These are phyloP conservation scores for Nyleta sp. DNA, from an alignment of 2,888 invertebrate species.

Conservation along the genomic window DNA sequence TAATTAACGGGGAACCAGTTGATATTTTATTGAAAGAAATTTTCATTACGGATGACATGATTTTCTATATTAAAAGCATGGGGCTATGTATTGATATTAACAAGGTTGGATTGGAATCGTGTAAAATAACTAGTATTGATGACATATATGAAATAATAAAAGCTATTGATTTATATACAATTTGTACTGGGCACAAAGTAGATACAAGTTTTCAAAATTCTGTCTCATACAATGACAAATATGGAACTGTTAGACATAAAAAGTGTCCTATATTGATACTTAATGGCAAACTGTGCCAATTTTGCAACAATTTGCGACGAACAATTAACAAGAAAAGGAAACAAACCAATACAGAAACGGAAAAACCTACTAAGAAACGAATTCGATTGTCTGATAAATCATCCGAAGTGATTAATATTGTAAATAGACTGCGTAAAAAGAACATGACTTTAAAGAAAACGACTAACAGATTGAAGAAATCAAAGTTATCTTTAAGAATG, in stretches of 20 bases:
- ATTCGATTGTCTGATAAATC: too few relatives aligned
- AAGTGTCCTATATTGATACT: slow-evolving; percentile 11
- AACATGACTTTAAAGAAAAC: too few relatives aligned
- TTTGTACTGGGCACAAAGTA: slow-evolving; percentile 18
- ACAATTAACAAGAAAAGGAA: too few relatives aligned
- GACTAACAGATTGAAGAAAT: too few relatives aligned
- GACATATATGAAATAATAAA: slow-evolving; percentile 10
- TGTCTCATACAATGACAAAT: slow-evolving; percentile 16
- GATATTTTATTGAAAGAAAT: slow-evolving; percentile 22
- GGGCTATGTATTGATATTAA: not conserved
- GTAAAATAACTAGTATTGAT: not conserved
- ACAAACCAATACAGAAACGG: too few relatives aligned
- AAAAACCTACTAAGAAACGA: too few relatives aligned
- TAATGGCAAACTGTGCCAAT: not conserved
- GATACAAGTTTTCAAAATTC: slow-evolving; percentile 4
- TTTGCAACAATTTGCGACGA: too few relatives aligned
- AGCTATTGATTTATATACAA: slow-evolving; percentile 1
- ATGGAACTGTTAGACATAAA: slow-evolving; percentile 11
- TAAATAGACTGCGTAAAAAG: too few relatives aligned
- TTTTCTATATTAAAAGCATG: slow-evolving; percentile 14
- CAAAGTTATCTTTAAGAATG: too few relatives aligned
- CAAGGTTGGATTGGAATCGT: not conserved
- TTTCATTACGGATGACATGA: slow-evolving; percentile 9
- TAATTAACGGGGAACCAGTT: not conserved
- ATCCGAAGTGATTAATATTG: too few relatives aligned